A percentile compares a stretch with the other conserved stretches of the same genome.
Conservation (phyloP, 2,113 vertebrate genomes). For the Cyanoderma ruficeps region DNA sequence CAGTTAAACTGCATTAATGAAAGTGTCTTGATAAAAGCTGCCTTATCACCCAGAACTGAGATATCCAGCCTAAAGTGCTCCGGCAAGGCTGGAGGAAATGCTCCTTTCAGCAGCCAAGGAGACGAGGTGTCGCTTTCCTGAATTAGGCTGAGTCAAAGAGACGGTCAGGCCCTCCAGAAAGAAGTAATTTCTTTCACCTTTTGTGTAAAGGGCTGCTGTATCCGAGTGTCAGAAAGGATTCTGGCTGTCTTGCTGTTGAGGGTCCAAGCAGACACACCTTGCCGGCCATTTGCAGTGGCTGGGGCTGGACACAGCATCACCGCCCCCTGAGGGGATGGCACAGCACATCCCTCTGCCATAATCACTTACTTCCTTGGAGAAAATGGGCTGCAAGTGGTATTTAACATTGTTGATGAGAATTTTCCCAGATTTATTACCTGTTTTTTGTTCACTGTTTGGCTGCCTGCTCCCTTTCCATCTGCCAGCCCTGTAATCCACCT, state of each 20-base stretch:
- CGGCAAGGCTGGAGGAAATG: background rate
- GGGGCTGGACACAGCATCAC: background rate
- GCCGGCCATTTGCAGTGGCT: background rate
- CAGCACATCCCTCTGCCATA: background rate
- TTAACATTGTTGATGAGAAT: background rate
- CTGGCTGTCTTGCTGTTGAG: background rate
- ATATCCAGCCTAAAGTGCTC: background rate
- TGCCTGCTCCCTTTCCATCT: slow-evolving; percentile 20
- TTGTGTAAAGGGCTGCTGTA: background rate
- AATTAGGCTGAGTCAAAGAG: background rate
- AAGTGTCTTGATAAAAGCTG: slow-evolving; percentile 22
- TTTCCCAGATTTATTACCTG: slow-evolving; percentile 43
- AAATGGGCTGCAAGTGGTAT: background rate
- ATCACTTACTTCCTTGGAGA: background rate
- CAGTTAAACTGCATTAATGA: slow-evolving; percentile 25
- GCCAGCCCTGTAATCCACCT: slow-evolving; percentile 43
- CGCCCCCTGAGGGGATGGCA: background rate
- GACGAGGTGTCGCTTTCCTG: background rate
- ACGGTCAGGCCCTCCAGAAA: background rate
- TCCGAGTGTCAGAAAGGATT: background rate
- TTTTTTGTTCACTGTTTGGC: background rate
- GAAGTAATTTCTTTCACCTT: background rate
- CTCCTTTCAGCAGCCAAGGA: background rate
- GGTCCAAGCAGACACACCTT: background rate
- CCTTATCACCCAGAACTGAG: slow-evolving; percentile 35